These are phyloP conservation scores for Hippasteria phrygiana DNA, from an alignment of 53 echinoderm and acorn worm species.

Conservation along the genomic window DNA sequence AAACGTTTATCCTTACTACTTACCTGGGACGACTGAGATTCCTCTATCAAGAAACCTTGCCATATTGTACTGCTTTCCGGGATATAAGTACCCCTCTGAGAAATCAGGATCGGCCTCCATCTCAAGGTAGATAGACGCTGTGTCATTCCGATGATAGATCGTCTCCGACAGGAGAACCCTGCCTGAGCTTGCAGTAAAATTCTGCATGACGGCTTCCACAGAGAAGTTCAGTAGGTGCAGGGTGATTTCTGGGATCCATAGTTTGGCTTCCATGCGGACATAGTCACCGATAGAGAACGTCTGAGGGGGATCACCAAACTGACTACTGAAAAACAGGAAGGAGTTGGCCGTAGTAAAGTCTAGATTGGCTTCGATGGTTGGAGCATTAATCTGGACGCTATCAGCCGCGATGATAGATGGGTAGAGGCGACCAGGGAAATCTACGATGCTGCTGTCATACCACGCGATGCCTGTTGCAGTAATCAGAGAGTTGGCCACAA, in stretches of 20 bases:
- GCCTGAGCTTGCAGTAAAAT: slow-evolving; percentile 55
- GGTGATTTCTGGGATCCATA: slow-evolving; percentile 83
- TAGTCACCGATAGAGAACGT: slow-evolving; percentile 83
- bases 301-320: slow-evolving; percentile 53
- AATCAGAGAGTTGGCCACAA: slow-evolving; percentile 80
- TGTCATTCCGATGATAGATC: slow-evolving; percentile 79
- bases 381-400: slow-evolving; percentile 74
- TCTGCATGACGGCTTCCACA: slow-evolving; percentile 62
- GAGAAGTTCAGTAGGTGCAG: slow-evolving; percentile 70
- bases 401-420: slow-evolving; percentile 68
- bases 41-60: slow-evolving; percentile 70
- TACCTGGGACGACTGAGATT: slow-evolving; percentile 72
- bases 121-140: slow-evolving; percentile 72
- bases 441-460: slow-evolving; percentile 81
- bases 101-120: neutral
- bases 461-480: slow-evolving; percentile 60
- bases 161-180: slow-evolving; percentile 56
- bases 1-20: too few relatives aligned
- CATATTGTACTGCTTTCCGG: slow-evolving; percentile 52
- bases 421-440: slow-evolving; percentile 75
- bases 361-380: slow-evolving; percentile 66
- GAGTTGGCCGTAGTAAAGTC: slow-evolving; percentile 73
- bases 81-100: slow-evolving; percentile 54
- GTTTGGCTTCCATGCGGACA: slow-evolving; percentile 64
- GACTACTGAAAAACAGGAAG: slow-evolving; percentile 33